phyloP scores from a whole-genome alignment of 2,797 vertebrate genomes.

The Sebastiscus albofasciatus region DNA sequence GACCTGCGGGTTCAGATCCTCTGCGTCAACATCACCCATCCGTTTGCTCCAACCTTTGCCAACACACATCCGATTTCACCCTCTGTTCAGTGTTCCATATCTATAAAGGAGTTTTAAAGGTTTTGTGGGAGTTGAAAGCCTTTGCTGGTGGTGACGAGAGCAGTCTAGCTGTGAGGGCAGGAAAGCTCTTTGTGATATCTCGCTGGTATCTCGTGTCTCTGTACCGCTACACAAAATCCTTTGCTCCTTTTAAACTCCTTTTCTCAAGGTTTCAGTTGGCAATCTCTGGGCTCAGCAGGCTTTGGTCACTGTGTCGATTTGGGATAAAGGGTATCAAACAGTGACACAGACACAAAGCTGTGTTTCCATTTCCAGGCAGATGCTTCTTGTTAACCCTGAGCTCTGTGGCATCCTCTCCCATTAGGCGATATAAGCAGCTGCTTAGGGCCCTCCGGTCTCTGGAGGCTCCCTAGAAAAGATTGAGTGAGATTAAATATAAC shows the following conservation, averaged over 20 bases:
- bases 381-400: constrained; percentile 16
- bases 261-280: constrained; percentile 24
- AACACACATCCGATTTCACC: constrained; percentile 9
- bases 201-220: constrained; percentile 25
- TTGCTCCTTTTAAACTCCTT: constrained; percentile 17
- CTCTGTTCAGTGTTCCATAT: background rate
- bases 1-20: constrained; percentile 35
- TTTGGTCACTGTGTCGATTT: constrained; percentile 40
- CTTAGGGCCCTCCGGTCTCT: background rate
- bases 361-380: constrained; percentile 16
- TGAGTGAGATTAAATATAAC: no score
- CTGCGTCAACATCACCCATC: background rate
- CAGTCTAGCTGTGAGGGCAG: background rate
- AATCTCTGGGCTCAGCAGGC: constrained; percentile 17
- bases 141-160: constrained; percentile 24
- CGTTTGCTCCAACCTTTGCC: constrained; percentile 18
- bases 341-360: constrained; percentile 2
- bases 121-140: constrained; percentile 19
- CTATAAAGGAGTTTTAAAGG: constrained; percentile 4
- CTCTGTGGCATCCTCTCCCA: background rate
- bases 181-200: constrained; percentile 26
- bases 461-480: background rate
- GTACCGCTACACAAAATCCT: constrained; percentile 33
- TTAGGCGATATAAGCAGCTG: background rate
- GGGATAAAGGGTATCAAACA: constrained; percentile 26